Conservation (phyloP, 2,797 vertebrate species). For the Acanthurus tractus region DNA sequence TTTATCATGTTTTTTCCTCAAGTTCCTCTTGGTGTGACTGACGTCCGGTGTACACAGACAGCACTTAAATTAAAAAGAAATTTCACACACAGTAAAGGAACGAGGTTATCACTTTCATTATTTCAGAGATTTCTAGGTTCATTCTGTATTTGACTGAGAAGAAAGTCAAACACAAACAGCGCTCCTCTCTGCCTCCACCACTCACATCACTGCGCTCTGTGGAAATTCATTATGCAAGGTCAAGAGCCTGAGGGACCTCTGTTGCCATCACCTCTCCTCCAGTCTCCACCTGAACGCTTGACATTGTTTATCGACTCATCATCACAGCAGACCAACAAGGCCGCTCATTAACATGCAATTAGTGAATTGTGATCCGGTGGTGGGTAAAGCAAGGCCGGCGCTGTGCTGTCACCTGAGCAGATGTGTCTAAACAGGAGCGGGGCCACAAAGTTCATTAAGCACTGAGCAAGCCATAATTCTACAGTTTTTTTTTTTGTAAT, state of each 20-base stretch:
- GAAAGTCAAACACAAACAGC: constrained; percentile 19
- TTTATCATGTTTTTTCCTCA: background rate
- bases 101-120: background rate
- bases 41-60: background rate
- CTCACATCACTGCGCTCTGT: constrained; percentile 32
- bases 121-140: background rate
- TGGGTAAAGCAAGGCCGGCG: constrained; percentile 51
- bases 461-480: constrained; percentile 14
- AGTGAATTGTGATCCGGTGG: constrained; percentile 67
- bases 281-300: constrained; percentile 58
- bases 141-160: constrained; percentile 24
- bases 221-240: constrained; percentile 65
- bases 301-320: constrained; percentile 70
- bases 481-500: constrained; percentile 7
- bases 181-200: constrained; percentile 13
- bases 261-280: constrained; percentile 46
- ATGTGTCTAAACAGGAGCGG: constrained; percentile 61
- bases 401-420: constrained; percentile 70
- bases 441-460: constrained; percentile 71
- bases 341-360: constrained; percentile 83
- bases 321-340: constrained; percentile 69
- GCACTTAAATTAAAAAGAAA: background rate
- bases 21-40: background rate
- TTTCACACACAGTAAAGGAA: background rate
- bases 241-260: constrained; percentile 48